Evolutionary conservation across 2,888 invertebrate species (phyloP), one percentile per base, ranked within the genome.

Genomic region (Macaria notata): DNA sequence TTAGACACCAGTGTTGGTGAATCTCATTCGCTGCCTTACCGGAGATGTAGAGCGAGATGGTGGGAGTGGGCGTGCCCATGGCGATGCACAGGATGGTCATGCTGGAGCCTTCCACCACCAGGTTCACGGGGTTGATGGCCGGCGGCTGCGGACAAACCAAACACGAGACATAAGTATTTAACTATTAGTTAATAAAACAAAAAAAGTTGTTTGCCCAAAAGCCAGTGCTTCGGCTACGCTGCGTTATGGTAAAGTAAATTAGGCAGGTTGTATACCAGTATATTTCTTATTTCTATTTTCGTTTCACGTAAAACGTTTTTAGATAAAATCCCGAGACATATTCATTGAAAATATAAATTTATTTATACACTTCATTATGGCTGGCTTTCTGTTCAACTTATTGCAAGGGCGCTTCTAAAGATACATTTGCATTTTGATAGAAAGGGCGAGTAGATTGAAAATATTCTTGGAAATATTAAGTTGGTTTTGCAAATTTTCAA

Each of bases 11-110:
- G 19, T 1, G 19, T 19, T 19, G 19, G 19, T 2, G 1, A 19
- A 1, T 19, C 19, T 19, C 19, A 19, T 19, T 19, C 19, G 19
- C 19, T 19, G 19, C 2, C 83, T 94, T 84, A 74, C 95, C 95
- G 59, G 94, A 94, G 60, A 97, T 95, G 78, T 96, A 97, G 0
- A 97, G 85, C 0, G 96, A 96, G 54, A 97, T 96, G 2, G 95
- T 96, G 0, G 97, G 97, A 61, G 95, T 95, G 0, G 97, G 97
- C 31, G 96, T 96, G 6, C 97, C 97, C 93, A 96, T 94, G 0
- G 96, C 96, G 54, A 96, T 94, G 74, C 97, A 97, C 3, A 96
- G 92, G 57, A 97, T 94, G 0, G 96, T 97, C 95, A 97, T 96
- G 62, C 96, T 95, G 70, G 95, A 95, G 0, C 97, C 96, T 85